Conservation (phyloP, 2,888 invertebrate genomes). For the Mimas tiliae region DNA sequence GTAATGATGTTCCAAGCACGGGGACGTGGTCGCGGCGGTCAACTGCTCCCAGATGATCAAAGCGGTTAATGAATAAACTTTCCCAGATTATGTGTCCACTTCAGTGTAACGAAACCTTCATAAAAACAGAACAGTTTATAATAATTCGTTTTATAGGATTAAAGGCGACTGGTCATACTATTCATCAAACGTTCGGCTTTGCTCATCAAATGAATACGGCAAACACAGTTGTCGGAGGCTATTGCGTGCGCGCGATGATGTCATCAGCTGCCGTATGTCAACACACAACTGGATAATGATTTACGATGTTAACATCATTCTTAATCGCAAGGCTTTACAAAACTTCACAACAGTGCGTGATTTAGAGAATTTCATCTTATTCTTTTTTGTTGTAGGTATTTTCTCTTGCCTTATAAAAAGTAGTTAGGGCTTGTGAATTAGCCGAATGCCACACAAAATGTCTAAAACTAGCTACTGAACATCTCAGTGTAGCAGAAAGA, state of each 20-base stretch:
- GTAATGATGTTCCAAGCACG: slow-evolving; percentile 38
- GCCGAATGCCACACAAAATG: no score
- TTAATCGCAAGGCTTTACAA: slow-evolving; percentile 20
- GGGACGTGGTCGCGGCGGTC: slow-evolving; percentile 16
- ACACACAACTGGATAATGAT: slow-evolving; percentile 47
- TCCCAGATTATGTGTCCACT: neutral
- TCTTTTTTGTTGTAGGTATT: neutral
- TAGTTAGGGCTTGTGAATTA: no score
- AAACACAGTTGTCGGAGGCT: slow-evolving; percentile 48
- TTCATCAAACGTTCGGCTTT: slow-evolving; percentile 48
- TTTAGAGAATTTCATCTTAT: neutral
- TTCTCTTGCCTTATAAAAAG: no score
- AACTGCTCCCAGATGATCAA: slow-evolving; percentile 16
- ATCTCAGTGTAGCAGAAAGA: no score
- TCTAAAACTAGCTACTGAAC: no score
- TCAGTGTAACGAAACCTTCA: neutral
- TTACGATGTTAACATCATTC: slow-evolving; percentile 41
- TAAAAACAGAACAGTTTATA: neutral
- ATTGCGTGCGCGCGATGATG: slow-evolving; percentile 54
- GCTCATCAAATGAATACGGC: slow-evolving; percentile 57
- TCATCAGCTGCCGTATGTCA: slow-evolving; percentile 59
- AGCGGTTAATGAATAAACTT: slow-evolving; percentile 7
- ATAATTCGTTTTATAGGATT: neutral
- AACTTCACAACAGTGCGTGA: neutral
- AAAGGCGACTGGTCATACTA: slow-evolving; percentile 26